These are phyloP conservation scores for Leptura quadrifasciata DNA, from an alignment of 2,888 invertebrate genomes.

Conservation along the genomic window DNA sequence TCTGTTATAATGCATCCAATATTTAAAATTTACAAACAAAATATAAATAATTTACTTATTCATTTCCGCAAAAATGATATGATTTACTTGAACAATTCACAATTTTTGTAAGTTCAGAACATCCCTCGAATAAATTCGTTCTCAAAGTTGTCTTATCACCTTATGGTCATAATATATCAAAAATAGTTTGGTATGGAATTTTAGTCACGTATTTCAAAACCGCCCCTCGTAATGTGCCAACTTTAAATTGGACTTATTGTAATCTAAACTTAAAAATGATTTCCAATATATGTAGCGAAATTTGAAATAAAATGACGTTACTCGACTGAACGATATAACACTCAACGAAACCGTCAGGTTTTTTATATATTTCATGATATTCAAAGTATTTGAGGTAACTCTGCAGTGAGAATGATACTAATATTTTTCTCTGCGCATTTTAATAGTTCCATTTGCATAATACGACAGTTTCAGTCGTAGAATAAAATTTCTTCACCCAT, in stretches of 20 bases:
- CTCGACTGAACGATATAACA: background rate
- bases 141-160: too few relatives aligned
- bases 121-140: too few relatives aligned
- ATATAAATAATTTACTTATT: too few relatives aligned
- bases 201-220: background rate
- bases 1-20: too few relatives aligned
- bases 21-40: too few relatives aligned
- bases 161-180: too few relatives aligned
- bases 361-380: background rate
- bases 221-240: background rate
- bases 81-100: too few relatives aligned
- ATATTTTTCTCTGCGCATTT: slow-evolving; percentile 43
- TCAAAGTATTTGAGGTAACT: slow-evolving; percentile 6
- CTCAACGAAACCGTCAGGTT: background rate
- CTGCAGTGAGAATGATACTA: slow-evolving; percentile 30
- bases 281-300: background rate
- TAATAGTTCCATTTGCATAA: slow-evolving; percentile 43
- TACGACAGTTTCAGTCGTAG: slow-evolving; percentile 17
- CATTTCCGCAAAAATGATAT: too few relatives aligned
- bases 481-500: slow-evolving; percentile 10
- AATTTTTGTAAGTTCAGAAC: too few relatives aligned
- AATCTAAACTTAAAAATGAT: background rate
- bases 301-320: background rate
- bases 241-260: background rate
- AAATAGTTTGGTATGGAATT: too few relatives aligned